Conservation (phyloP, 2,888 invertebrate genomes). For the Julus scandinavius region DNA sequence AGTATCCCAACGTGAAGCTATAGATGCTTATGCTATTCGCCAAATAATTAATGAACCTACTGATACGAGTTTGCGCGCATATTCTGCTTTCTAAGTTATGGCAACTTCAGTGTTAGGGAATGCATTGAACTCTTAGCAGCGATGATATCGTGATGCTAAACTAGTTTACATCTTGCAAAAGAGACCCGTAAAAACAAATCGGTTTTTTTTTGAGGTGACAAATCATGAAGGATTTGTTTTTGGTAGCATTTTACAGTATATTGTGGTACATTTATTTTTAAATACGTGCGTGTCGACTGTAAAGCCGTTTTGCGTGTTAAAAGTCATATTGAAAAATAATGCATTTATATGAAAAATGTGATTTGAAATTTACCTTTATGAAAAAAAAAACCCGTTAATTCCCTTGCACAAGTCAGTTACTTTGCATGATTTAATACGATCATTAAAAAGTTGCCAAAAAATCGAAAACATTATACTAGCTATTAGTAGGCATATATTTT, state of each 20-base stretch:
- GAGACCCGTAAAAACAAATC: not conserved
- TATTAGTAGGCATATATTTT: too few species aligned
- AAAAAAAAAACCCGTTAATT: too few species aligned
- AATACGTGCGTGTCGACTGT: not conserved
- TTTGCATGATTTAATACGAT: too few species aligned
- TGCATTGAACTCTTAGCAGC: not conserved
- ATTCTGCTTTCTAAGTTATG: not conserved
- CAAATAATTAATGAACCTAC: slow-evolving; percentile 18
- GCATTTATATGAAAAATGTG: too few species aligned
- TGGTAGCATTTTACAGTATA: not conserved
- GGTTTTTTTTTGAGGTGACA: not conserved
- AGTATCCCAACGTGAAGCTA: not conserved
- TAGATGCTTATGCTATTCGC: not conserved
- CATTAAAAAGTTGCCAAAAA: too few species aligned
- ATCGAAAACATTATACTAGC: too few species aligned
- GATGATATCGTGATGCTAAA: not conserved
- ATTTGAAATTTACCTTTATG: too few species aligned
- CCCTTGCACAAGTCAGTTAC: too few species aligned
- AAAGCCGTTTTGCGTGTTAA: too few species aligned
- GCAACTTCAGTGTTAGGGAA: not conserved
- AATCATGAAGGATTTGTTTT: not conserved
- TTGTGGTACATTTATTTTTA: not conserved
- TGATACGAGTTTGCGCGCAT: not conserved
- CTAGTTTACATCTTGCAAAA: not conserved
- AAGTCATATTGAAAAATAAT: too few species aligned